These are phyloP conservation scores for Conomelus anceps DNA, from an alignment of 2,888 invertebrate species.

Conservation along the genomic window DNA sequence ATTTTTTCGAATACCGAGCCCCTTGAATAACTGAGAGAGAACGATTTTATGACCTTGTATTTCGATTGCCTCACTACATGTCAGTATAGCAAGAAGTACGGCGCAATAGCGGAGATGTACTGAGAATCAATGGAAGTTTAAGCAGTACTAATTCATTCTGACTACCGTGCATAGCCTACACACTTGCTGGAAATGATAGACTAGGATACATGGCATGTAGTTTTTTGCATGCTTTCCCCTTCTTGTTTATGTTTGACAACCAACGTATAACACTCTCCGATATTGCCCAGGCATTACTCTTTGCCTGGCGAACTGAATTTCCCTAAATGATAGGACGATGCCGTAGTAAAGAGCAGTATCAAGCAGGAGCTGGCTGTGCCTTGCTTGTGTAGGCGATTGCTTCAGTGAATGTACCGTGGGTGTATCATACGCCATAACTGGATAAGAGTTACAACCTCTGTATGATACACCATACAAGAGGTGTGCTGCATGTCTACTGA, in stretches of 20 bases:
- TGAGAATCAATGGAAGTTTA: neutral
- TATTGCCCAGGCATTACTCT: neutral
- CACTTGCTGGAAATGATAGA: neutral
- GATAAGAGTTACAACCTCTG: too few species aligned
- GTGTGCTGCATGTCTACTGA: too few species aligned
- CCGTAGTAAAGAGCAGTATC: neutral
- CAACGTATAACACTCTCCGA: neutral
- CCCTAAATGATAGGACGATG: neutral
- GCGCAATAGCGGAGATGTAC: neutral
- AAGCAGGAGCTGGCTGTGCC: neutral
- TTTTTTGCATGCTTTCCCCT: neutral
- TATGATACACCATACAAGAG: too few species aligned
- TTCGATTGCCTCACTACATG: neutral
- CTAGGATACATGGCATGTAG: neutral
- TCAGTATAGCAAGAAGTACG: neutral
- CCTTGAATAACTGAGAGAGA: neutral
- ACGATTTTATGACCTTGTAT: neutral
- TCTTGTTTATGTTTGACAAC: neutral
- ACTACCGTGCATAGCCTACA: neutral
- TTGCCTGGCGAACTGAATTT: neutral
- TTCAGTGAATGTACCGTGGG: neutral
- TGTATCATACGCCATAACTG: neutral
- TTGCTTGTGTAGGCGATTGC: neutral
- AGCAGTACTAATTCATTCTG: neutral
- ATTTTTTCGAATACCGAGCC: neutral